Evolutionary conservation across 2,113 vertebrate genomes (phyloP), one percentile per base, ranked within the genome.

Genomic region (Acrocephalus arundinaceus): DNA sequence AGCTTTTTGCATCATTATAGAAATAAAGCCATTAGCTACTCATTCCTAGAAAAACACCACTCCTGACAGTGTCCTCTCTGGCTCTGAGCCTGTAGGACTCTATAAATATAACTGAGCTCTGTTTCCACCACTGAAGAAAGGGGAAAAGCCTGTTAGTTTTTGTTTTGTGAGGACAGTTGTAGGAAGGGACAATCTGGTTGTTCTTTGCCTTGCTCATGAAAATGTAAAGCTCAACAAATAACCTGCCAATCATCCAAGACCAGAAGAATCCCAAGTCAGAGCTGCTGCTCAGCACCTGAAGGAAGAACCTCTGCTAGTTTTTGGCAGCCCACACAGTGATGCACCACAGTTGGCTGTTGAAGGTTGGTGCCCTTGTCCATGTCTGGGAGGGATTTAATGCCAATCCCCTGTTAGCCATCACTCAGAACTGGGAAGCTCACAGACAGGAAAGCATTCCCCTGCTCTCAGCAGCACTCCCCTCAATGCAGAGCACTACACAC

Each of bases 311-410:
- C 43, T 68, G 48, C 37, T 79, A 3, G 8, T 59, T 75, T 85
- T 68, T 63, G 58, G 49, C 49, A 66, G 12, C 43, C 65, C 28
- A 58, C 43, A 13, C n/a, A 25, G 39, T 24, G 61, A 57, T 57
- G 70, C 13, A 24, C 5, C 35, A 24, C 21, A 3, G 35, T 27
- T 35, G 41, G 37, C n/a, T 85, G 54, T 16, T 1, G 1, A 27
- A 61, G 31, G 20, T 14, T 41, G 33, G 23, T n/a, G 35, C 28
- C 35, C 27, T 82, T 0, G 0, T 76, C 54, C 5, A 1, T 21
- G 6, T 16, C 59, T 80, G 11, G 28, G 61, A 67, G 90, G 46
- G 43, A 30, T 63, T 73, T n/a, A 54, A 31, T 43, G 13, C 41
- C 66, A 43, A 55, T 39, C 3, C 2, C 8, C 30, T 39, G 15